Evolutionary conservation across 2,888 invertebrate genomes (phyloP), one percentile per base, ranked within the genome.

Genomic region (Acleris emargana): DNA sequence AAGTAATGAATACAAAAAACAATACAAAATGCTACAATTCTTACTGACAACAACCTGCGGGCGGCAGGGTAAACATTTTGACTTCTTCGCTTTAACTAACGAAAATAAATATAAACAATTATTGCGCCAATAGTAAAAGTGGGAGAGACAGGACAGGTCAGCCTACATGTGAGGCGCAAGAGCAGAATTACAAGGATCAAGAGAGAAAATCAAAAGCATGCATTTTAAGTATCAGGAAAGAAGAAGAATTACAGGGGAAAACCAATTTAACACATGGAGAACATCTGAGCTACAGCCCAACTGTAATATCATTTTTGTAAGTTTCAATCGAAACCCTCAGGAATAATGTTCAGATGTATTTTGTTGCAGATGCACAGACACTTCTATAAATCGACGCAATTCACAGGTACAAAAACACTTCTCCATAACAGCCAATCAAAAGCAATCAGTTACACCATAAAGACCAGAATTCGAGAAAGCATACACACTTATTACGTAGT

Each of bases 331-430:
- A 58, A 63, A 52, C 51, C 17, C 18, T 62, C n/a, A 53, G 47
- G 42, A 17, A 7, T 16, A 58, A 52, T 63, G 54, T 49, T 54
- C 58, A 42, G 32, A 54, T 28, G 47, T 53, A 22, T 62, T 54
- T 54, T 43, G 43, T 58, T 57, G 58, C 64, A 68, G 67, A 61
- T 71, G 62, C 64, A 53, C 67, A 73, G 63, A 67, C 68, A 69
- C 71, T 76, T 84, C 80, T 81, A 82, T 82, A 84, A 69, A 88
- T 87, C 87, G 87, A 86, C 82, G 86, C 86, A 89, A 87, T 80
- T 77, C 68, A 85, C 89, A 91, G 89, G 91, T 91, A 91, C 90
- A 82, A 83, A 77, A 81, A 84, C 74, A 82, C 78, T 83, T 84
- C 77, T 75, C 79, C 75, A 82, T 84, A 79, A 82, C 76, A 49